Conservation (phyloP, 2,113 vertebrate genomes). For the Gavia stellata region DNA sequence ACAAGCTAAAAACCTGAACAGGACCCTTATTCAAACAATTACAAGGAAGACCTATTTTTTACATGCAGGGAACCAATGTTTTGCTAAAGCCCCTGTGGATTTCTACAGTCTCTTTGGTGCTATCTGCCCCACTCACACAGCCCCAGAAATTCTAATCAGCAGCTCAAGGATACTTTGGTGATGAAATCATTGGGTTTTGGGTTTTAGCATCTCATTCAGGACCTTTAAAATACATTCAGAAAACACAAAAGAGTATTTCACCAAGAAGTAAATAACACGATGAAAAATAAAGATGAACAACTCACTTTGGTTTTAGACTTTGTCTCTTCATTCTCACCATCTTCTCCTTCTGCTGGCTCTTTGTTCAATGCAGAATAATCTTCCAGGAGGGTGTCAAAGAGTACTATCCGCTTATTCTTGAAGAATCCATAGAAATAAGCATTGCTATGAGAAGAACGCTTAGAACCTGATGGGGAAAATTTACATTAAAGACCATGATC, state of each 20-base stretch:
- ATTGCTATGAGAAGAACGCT: constrained; percentile 98
- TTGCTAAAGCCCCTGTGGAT: not conserved
- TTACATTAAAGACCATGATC: not conserved
- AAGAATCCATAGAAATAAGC: constrained; percentile 99
- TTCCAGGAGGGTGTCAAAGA: constrained; percentile 96
- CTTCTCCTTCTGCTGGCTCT: constrained; percentile 72
- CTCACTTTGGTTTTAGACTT: constrained; percentile 81
- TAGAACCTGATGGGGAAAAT: constrained; percentile 81
- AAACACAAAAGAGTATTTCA: not conserved
- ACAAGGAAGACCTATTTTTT: not conserved
- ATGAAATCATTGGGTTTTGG: not conserved
- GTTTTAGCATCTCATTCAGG: not conserved
- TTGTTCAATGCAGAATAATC: constrained; percentile 92
- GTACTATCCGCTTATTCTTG: constrained; percentile 97
- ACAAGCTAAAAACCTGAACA: not conserved
- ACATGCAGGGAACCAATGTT: not conserved
- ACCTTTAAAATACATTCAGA: not conserved
- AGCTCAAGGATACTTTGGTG: not conserved
- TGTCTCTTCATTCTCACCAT: constrained; percentile 68
- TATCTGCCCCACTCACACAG: not conserved
- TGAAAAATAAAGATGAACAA: constrained; percentile 13
- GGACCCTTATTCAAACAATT: not conserved
- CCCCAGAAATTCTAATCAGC: not conserved
- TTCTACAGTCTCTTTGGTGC: not conserved
- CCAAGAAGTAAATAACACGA: not conserved